Conservation (phyloP, 2,888 invertebrate genomes). For the Pegoplata infirma region DNA sequence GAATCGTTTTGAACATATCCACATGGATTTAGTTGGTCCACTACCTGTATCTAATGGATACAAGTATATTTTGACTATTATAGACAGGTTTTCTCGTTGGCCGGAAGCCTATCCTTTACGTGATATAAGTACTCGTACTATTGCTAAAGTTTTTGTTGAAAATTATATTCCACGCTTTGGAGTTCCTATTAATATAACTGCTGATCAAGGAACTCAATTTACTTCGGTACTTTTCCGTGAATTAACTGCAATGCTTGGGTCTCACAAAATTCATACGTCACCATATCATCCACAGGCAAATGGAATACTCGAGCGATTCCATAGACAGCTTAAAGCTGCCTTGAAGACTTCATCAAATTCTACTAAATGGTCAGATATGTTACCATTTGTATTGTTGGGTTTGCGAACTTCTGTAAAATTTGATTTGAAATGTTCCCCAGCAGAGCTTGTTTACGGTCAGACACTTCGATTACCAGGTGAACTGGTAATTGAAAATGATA, state of each 20-base stretch:
- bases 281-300: neutral
- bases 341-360: neutral
- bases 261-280: neutral
- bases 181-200: neutral
- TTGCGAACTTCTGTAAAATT: neutral
- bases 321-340: neutral
- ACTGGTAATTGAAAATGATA: neutral
- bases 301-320: neutral
- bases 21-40: neutral
- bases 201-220: conserved; percentile 9
- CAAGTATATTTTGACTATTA: neutral
- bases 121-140: neutral
- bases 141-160: neutral
- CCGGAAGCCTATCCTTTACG: neutral
- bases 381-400: neutral
- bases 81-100: neutral
- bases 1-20: neutral
- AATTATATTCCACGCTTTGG: neutral
- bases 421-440: neutral
- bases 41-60: neutral
- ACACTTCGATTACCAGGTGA: neutral
- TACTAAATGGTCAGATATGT: neutral
- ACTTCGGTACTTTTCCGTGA: neutral
- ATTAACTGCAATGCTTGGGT: neutral
- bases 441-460: neutral